Conservation (phyloP, 2,797 vertebrate species). For the Botia almorhae region DNA sequence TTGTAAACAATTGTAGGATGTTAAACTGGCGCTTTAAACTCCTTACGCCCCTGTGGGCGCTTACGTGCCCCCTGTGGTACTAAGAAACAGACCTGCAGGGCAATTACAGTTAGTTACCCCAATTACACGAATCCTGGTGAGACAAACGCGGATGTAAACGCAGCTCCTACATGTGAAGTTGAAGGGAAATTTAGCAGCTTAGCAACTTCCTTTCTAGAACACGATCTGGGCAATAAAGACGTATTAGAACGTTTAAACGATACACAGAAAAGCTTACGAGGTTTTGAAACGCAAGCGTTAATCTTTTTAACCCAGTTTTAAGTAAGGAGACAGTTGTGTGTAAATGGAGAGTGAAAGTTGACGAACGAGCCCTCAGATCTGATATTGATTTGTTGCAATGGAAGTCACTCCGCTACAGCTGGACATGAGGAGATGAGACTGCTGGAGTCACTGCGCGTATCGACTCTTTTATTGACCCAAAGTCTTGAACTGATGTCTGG, state of each 20-base stretch:
- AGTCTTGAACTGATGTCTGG: conserved; percentile 41
- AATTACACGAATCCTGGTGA: neutral
- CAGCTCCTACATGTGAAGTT: neutral
- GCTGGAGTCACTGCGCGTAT: conserved; percentile 44
- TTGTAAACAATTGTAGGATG: neutral
- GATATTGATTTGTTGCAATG: conserved; percentile 50
- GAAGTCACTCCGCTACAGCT: conserved; percentile 20
- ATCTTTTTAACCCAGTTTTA: conserved; percentile 2
- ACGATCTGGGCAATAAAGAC: neutral
- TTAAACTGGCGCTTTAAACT: neutral
- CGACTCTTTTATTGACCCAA: conserved; percentile 54
- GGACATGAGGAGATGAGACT: no score
- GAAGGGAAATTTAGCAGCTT: no score
- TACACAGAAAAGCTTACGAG: neutral
- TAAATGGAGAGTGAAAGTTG: neutral
- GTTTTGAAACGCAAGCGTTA: neutral
- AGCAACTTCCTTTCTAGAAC: neutral
- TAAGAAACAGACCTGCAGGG: neutral
- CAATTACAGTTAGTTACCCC: neutral
- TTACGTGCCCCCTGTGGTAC: neutral
- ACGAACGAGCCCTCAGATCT: conserved; percentile 51
- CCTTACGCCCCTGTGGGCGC: neutral
- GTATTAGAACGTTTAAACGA: neutral
- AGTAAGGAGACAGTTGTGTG: conserved; percentile 44
- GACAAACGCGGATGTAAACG: neutral